Evolutionary conservation across 2,113 vertebrate species (phyloP), one percentile per base, ranked within the genome.

Genomic region (Colaptes auratus): DNA sequence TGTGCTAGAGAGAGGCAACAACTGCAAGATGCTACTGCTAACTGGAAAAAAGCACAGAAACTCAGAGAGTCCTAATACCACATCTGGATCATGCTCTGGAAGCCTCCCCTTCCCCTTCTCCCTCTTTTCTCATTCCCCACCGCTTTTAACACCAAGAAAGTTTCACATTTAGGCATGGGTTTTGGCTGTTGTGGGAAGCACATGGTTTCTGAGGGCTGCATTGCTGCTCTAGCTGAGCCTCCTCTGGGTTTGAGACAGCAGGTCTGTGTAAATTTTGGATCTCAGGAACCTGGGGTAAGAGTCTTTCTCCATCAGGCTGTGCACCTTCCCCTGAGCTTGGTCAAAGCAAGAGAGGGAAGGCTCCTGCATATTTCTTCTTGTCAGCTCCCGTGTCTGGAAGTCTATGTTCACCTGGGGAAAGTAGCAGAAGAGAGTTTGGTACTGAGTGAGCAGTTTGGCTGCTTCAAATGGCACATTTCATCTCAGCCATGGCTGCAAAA

Each of bases 271-370:
- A 97, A 99, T 98, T 97, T 99, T 99, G 90, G 99, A 99, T 95
- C 98, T 98, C 97, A 99, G 98, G 97, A 99, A 99, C 89, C 99
- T 98, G 74, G 99, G 99, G 84, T 99, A 99, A 61, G 99, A 99
- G 98, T 99, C 99, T 95, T 99, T 99, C 97, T 99, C 99, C 99
- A 99, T 99, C 92, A 99, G 98, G 96, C 98, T 98, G 98, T 98
- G 98, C 81, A 99, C 98, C 97, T 98, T 99, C 56, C 98, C 98
- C 89, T 99, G 99, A 53, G 99, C 98, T 93, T 99, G 98, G 63
- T 98, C 98, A 91, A 99, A 98, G 96, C 98, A 99, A 85, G 98
- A 98, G 35, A 98, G 97, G 36, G 98, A 98, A 5, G 99, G 99
- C 67, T 99, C 98, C 86, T 98, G 97, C 94, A 99, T 98, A n/a